phyloP scores from a whole-genome alignment of 1,140 invertebrate genomes.

The Heliconius hermathena region DNA sequence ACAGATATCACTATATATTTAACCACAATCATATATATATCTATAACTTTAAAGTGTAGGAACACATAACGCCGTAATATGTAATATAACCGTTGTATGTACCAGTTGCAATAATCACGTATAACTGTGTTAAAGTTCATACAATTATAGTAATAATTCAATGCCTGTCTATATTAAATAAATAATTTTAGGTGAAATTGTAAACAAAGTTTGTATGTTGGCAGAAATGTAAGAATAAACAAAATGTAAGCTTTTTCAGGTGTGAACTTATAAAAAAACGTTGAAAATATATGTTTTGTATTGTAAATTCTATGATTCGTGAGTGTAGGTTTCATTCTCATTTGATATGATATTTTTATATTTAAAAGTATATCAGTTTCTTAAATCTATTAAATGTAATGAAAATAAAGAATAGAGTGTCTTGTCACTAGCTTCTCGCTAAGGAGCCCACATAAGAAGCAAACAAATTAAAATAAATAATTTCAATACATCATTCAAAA shows the following conservation, averaged over 20 bases:
- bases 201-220: neutral
- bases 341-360: neutral
- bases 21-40: neutral
- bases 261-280: neutral
- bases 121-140: neutral
- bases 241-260: neutral
- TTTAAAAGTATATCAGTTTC: too few species aligned
- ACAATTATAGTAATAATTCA: neutral
- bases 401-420: too few species aligned
- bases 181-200: neutral
- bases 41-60: neutral
- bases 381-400: too few species aligned
- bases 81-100: neutral
- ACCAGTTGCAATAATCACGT: conserved; percentile 22
- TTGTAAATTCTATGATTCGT: too few species aligned
- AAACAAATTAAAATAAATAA: neutral
- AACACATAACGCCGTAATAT: neutral
- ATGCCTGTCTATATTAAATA: conserved; percentile 3
- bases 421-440: too few species aligned
- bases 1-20: neutral
- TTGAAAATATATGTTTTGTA: too few species aligned
- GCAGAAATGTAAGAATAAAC: neutral
- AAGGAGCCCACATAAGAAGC: neutral
- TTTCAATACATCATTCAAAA: neutral
- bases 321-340: neutral